Conservation (phyloP, 2,888 invertebrate species). For the Nudaria mundana region DNA sequence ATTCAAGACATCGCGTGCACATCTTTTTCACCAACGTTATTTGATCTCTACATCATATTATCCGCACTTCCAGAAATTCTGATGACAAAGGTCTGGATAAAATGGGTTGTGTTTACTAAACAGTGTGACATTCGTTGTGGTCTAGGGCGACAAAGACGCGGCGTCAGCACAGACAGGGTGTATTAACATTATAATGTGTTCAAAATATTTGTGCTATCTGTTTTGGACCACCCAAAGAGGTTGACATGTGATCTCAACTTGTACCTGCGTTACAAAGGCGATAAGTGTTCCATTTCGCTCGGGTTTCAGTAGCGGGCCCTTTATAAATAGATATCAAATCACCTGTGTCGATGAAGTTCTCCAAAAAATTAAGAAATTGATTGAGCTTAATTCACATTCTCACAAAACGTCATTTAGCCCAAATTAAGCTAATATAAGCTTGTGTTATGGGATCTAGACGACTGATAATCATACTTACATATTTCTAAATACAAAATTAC, state of each 20-base stretch:
- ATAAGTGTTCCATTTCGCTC: constrained; percentile 59
- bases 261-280: constrained; percentile 68
- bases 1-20: constrained; percentile 57
- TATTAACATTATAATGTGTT: constrained; percentile 77
- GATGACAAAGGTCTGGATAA: constrained; percentile 26
- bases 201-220: constrained; percentile 74
- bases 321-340: constrained; percentile 1
- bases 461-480: too few species aligned
- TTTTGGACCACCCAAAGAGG: constrained; percentile 70
- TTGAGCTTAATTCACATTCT: too few species aligned
- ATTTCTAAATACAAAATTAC: too few species aligned
- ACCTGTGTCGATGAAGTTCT: background rate
- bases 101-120: constrained; percentile 34
- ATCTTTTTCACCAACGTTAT: constrained; percentile 37
- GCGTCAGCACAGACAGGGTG: constrained; percentile 53
- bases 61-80: background rate
- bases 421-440: too few species aligned
- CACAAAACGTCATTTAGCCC: too few species aligned
- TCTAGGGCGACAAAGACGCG: constrained; percentile 55
- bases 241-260: constrained; percentile 64
- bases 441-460: too few species aligned
- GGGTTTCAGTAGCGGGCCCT: constrained; percentile 23
- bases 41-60: constrained; percentile 28
- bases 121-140: constrained; percentile 65
- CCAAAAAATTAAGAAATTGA: background rate